Evolutionary conservation across 2,888 invertebrate species (phyloP).

Genomic region (Caenorhabditis panamensis): DNA sequence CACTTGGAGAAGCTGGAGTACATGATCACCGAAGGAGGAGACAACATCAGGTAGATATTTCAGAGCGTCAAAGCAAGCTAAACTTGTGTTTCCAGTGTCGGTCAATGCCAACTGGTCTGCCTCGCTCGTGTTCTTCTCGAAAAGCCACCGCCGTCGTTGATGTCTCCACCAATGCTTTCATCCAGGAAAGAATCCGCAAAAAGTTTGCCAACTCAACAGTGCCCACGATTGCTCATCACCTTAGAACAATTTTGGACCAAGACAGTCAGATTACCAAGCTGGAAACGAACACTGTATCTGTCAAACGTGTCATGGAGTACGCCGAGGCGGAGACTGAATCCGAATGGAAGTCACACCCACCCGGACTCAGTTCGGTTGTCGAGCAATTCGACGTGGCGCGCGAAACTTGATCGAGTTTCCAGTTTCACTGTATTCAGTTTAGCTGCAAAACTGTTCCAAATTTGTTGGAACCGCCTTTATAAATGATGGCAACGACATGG

Average conservation of each 20-base stretch:
- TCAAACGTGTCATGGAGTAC: constrained; percentile 82
- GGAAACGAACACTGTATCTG: too few relatives aligned
- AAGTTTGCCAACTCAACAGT: constrained; percentile 92
- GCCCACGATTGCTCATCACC: constrained; percentile 92
- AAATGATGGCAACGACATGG: constrained; percentile 66
- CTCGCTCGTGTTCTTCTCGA: constrained; percentile 83
- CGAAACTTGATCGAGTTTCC: constrained; percentile 66
- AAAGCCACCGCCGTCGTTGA: constrained; percentile 84
- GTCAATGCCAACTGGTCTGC: constrained; percentile 83
- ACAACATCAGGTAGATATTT: constrained; percentile 85
- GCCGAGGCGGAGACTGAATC: constrained; percentile 82
- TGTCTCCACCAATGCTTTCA: constrained; percentile 83
- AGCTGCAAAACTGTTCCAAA: neutral
- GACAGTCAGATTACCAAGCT: too few relatives aligned
- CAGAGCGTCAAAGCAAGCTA: neutral
- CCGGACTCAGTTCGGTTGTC: constrained; percentile 82
- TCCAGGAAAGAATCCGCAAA: constrained; percentile 83
- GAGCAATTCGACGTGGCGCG: too few relatives aligned
- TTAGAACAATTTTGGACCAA: constrained; percentile 94
- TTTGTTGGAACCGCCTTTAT: too few relatives aligned
- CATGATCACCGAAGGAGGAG: constrained; percentile 92
- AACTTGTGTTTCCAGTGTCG: constrained; percentile 81
- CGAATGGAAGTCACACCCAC: constrained; percentile 81
- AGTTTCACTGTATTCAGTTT: too few relatives aligned
- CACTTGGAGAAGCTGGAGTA: constrained; percentile 87